These are phyloP conservation scores for Scaeva pyrastri DNA, from an alignment of 2,888 invertebrate genomes.

Conservation along the genomic window DNA sequence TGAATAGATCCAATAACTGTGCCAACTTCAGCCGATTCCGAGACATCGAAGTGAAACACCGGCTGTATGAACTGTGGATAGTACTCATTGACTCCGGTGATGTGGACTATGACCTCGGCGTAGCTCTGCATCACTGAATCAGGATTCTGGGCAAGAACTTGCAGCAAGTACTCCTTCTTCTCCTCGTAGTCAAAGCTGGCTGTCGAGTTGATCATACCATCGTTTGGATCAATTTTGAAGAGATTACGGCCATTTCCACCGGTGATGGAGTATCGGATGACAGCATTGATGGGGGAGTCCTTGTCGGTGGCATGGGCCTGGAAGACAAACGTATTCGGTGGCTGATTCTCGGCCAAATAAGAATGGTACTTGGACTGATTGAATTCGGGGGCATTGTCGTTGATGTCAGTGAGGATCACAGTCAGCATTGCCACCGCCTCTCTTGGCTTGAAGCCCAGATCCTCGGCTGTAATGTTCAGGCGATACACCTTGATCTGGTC, in stretches of 20 bases:
- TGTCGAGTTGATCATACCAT: constrained; percentile 90
- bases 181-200: constrained; percentile 95
- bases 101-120: constrained; percentile 89
- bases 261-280: constrained; percentile 92
- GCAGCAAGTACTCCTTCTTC: constrained; percentile 89
- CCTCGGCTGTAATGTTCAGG: constrained; percentile 94
- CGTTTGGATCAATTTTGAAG: constrained; percentile 91
- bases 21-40: constrained; percentile 94
- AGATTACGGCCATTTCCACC: constrained; percentile 90
- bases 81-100: constrained; percentile 94
- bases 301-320: constrained; percentile 91
- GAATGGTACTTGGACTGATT: constrained; percentile 91
- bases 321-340: constrained; percentile 89
- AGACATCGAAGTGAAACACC: constrained; percentile 96
- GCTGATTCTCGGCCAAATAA: constrained; percentile 92
- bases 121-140: constrained; percentile 91
- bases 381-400: constrained; percentile 96
- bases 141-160: constrained; percentile 94
- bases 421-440: constrained; percentile 92
- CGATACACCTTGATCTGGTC: constrained; percentile 93
- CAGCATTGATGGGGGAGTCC: constrained; percentile 94
- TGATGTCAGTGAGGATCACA: constrained; percentile 95
- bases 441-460: constrained; percentile 92
- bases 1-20: constrained; percentile 93
- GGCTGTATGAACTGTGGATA: constrained; percentile 95